A percentile compares a stretch with the other conserved stretches of the same genome.
phyloP scores from a whole-genome alignment of 2,888 invertebrate species.

The Ectemnius lituratus region DNA sequence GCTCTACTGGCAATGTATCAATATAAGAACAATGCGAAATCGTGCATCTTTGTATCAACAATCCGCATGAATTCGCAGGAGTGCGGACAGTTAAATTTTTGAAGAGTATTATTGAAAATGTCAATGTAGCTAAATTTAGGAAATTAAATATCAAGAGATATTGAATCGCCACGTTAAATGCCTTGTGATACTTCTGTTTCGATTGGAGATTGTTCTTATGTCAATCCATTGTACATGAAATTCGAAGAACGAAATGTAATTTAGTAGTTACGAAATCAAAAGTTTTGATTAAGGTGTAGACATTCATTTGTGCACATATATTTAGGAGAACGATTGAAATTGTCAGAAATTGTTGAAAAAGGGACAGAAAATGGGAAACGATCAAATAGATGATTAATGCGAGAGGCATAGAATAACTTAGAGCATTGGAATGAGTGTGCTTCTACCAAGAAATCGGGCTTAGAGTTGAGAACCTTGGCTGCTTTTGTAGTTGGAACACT shows the following conservation, averaged over 20 bases:
- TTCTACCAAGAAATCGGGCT: conserved; percentile 47
- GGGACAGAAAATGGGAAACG: conserved; percentile 30
- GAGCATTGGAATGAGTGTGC: conserved; percentile 43
- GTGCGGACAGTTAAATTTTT: too few species aligned
- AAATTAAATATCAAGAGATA: too few species aligned
- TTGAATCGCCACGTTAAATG: background rate
- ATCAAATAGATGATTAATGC: conserved; percentile 21
- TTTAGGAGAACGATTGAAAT: too few species aligned
- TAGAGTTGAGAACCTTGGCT: conserved; percentile 47
- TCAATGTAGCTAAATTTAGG: too few species aligned
- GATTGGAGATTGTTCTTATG: conserved; percentile 51
- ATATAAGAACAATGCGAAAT: conserved; percentile 53
- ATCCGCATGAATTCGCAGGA: too few species aligned
- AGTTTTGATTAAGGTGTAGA: conserved; percentile 22
- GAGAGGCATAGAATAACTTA: conserved; percentile 32
- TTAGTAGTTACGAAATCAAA: conserved; percentile 12
- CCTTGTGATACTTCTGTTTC: conserved; percentile 3
- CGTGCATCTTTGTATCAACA: background rate
- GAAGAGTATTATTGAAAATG: too few species aligned
- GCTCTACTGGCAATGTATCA: conserved; percentile 48
- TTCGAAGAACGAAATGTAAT: too few species aligned
- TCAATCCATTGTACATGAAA: conserved; percentile 41
- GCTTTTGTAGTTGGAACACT: conserved; percentile 44
- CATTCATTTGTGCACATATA: background rate
- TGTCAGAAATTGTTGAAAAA: too few species aligned